phyloP scores from a whole-genome alignment of 1,140 invertebrate species.

The Dryas iulia region DNA sequence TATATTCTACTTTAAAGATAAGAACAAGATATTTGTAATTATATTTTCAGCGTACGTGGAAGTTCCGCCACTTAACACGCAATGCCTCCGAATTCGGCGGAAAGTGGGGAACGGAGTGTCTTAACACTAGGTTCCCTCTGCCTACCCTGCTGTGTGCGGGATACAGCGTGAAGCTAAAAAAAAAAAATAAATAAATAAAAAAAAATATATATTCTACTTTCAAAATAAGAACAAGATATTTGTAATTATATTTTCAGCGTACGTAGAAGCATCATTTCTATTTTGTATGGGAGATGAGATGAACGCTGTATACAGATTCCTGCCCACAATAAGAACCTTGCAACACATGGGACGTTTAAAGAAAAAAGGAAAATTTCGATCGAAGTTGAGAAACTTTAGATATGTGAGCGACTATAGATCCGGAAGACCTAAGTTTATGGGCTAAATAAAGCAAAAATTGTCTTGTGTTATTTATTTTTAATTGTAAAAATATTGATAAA shows the following conservation, averaged over 20 bases:
- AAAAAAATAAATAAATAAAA: no score
- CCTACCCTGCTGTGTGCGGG: no score
- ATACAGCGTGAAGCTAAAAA: no score
- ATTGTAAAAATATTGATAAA: no score
- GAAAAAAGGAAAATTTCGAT: slow-evolving; percentile 51
- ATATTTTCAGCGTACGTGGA: slow-evolving; percentile 49
- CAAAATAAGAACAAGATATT: no score
- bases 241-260: slow-evolving; percentile 33
- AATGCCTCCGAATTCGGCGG: no score
- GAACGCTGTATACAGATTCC: slow-evolving; percentile 49
- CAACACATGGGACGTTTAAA: slow-evolving; percentile 63
- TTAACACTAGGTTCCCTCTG: no score
- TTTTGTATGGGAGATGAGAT: slow-evolving; percentile 62
- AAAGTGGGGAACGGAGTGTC: no score
- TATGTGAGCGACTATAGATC: slow-evolving; percentile 48
- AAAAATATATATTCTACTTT: no score
- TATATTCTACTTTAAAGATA: no score
- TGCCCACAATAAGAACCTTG: slow-evolving; percentile 56
- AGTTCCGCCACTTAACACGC: no score
- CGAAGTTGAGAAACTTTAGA: slow-evolving; percentile 50
- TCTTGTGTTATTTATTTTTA: background rate
- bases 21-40: no score
- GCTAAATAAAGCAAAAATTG: slow-evolving; percentile 15
- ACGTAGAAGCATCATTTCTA: slow-evolving; percentile 57
- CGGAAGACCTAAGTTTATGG: slow-evolving; percentile 55